A percentile compares a stretch with the other conserved stretches of the same genome.
These are phyloP conservation scores for Seira sanloemensis DNA, from an alignment of 2,888 invertebrate species.

Conservation along the genomic window DNA sequence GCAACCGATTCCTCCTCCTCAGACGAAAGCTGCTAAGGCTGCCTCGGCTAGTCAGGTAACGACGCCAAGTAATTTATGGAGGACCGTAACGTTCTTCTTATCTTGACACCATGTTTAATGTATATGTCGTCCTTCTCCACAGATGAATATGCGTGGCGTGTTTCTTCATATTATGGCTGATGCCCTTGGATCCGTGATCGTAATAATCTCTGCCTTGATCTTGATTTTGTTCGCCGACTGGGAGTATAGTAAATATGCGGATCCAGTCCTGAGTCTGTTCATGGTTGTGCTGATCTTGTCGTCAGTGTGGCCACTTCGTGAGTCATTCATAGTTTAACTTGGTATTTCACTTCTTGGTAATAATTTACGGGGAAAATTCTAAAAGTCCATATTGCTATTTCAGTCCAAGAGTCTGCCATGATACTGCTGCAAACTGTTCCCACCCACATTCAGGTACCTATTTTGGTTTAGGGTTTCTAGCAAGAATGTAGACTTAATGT, in stretches of 20 bases:
- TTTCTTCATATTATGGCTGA: constrained; percentile 98
- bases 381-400: constrained; percentile 31
- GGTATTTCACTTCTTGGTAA: too few relatives aligned
- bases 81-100: too few relatives aligned
- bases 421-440: constrained; percentile 99
- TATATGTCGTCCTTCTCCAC: constrained; percentile 78
- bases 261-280: constrained; percentile 94
- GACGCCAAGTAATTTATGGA: too few relatives aligned
- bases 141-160: constrained; percentile 99
- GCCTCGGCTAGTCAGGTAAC: constrained; percentile 67
- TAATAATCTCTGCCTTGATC: constrained; percentile 88
- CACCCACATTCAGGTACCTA: constrained; percentile 88
- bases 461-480: neutral
- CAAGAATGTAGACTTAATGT: too few relatives aligned
- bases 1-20: constrained; percentile 55
- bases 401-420: constrained; percentile 92
- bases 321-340: constrained; percentile 64
- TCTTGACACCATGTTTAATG: too few relatives aligned
- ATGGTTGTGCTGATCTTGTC: constrained; percentile 90
- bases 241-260: constrained; percentile 86
- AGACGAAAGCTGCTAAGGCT: constrained; percentile 27
- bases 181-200: constrained; percentile 95
- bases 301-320: constrained; percentile 90
- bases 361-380: too few relatives aligned
- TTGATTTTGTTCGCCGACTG: constrained; percentile 85